phyloP scores from a whole-genome alignment of 1,140 invertebrate genomes.

The Physella acuta region DNA sequence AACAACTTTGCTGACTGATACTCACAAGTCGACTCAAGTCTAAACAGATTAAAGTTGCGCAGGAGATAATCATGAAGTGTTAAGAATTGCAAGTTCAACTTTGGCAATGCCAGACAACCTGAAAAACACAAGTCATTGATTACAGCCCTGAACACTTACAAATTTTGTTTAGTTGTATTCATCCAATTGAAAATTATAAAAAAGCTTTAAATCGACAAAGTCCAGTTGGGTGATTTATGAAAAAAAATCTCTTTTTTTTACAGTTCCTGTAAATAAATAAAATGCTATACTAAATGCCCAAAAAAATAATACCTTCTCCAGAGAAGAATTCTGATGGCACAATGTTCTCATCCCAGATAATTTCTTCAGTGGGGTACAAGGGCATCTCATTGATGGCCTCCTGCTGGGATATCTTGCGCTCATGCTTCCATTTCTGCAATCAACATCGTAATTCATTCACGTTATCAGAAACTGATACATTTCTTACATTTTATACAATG shows the following conservation, averaged over 20 bases:
- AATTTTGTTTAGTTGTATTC: too few relatives aligned
- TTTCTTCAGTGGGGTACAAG: conserved; percentile 94
- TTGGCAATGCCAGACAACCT: conserved; percentile 83
- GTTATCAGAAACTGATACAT: not conserved
- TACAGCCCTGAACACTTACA: too few relatives aligned
- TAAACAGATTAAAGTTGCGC: conserved; percentile 96
- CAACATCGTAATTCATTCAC: not conserved
- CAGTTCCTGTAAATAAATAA: not conserved
- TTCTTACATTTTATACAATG: not conserved
- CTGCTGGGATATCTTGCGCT: conserved; percentile 85
- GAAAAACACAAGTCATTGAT: conserved; percentile 30
- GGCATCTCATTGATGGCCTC: conserved; percentile 96
- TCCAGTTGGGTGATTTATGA: too few relatives aligned
- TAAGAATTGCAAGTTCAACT: conserved; percentile 96
- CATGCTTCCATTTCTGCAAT: conserved; percentile 68
- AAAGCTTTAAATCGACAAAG: not conserved
- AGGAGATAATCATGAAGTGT: conserved; percentile 97
- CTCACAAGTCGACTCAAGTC: conserved; percentile 95
- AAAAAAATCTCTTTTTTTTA: not conserved
- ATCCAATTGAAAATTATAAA: not conserved
- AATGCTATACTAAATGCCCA: not conserved
- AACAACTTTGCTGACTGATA: conserved; percentile 17
- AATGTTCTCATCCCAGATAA: conserved; percentile 99
- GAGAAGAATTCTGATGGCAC: conserved; percentile 97
- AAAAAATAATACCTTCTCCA: conserved; percentile 70